phyloP scores from a whole-genome alignment of 2,797 vertebrate species.

The Taenioides sp. region DNA sequence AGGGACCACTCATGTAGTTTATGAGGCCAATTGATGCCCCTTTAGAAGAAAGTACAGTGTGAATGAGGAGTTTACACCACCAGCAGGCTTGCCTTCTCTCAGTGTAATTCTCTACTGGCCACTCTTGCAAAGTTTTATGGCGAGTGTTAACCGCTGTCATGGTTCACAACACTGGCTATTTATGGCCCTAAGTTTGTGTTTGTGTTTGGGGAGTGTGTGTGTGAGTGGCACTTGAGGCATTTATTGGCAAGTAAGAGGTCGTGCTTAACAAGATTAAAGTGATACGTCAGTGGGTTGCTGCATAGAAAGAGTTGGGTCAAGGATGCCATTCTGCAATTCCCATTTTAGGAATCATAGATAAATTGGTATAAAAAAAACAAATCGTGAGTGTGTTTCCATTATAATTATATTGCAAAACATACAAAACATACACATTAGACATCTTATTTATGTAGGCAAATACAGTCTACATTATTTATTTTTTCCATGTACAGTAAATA shows the following conservation, averaged over 20 bases:
- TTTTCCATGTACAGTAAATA: too few relatives aligned
- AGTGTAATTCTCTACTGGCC: conserved; percentile 60
- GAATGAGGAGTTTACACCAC: conserved; percentile 54
- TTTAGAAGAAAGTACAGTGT: conserved; percentile 49
- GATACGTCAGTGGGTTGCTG: conserved; percentile 7
- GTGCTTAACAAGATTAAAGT: conserved; percentile 42
- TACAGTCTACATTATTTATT: too few relatives aligned
- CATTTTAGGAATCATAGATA: neutral
- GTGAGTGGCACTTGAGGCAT: conserved; percentile 25
- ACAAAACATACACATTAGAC: too few relatives aligned
- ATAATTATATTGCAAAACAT: conserved; percentile 4
- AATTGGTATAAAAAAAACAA: neutral
- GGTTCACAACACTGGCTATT: conserved; percentile 49
- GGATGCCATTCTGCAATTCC: neutral
- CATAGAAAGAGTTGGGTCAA: neutral
- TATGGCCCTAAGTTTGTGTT: conserved; percentile 52
- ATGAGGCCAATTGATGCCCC: conserved; percentile 52
- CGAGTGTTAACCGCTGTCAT: conserved; percentile 25
- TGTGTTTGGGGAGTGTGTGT: conserved; percentile 38
- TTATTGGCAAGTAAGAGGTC: conserved; percentile 50
- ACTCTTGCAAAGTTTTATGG: conserved; percentile 52
- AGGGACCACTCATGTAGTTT: conserved; percentile 60
- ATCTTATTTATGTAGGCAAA: too few relatives aligned
- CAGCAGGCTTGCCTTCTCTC: conserved; percentile 29
- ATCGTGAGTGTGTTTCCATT: neutral